phyloP scores from a whole-genome alignment of 2,113 vertebrate genomes.

The Zosterops lateralis region DNA sequence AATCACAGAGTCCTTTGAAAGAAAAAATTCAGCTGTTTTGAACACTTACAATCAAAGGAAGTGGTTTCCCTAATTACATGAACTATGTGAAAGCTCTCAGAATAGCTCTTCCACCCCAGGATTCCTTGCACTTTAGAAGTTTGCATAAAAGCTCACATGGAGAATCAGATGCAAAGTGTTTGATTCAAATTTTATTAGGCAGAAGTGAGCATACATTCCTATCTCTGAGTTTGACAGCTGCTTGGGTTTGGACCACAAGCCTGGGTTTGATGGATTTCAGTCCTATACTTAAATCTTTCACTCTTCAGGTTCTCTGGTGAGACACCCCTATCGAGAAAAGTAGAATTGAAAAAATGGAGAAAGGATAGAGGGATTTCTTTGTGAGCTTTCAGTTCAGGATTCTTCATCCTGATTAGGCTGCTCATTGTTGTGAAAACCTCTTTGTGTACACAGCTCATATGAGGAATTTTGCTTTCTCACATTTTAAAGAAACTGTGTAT shows the following conservation, averaged over 20 bases:
- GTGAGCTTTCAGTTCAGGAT: conserved; percentile 30
- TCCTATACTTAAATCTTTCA: conserved; percentile 66
- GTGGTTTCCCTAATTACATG: conserved; percentile 86
- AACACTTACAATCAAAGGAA: conserved; percentile 88
- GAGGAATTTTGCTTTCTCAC: not conserved
- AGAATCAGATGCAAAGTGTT: conserved; percentile 85
- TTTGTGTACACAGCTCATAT: conserved; percentile 6
- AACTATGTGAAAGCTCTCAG: conserved; percentile 85
- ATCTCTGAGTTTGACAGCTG: conserved; percentile 69
- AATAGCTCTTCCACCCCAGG: conserved; percentile 85
- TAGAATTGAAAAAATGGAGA: conserved; percentile 58
- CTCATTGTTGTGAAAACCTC: not conserved
- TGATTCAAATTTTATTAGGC: conserved; percentile 84
- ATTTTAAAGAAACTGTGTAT: not conserved
- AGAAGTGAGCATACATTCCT: conserved; percentile 73
- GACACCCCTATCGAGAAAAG: conserved; percentile 53
- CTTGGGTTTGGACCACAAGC: conserved; percentile 69
- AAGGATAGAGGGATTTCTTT: conserved; percentile 27
- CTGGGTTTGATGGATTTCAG: conserved; percentile 76
- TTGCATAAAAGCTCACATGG: conserved; percentile 85
- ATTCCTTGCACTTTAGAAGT: conserved; percentile 86
- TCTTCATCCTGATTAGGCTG: conserved; percentile 13
- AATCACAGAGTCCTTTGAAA: conserved; percentile 84
- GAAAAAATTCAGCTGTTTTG: conserved; percentile 86
- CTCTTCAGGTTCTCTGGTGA: conserved; percentile 57